Evolutionary conservation across 1,140 invertebrate genomes (phyloP), one percentile per base, ranked within the genome.

Genomic region (Drosophila azteca): DNA sequence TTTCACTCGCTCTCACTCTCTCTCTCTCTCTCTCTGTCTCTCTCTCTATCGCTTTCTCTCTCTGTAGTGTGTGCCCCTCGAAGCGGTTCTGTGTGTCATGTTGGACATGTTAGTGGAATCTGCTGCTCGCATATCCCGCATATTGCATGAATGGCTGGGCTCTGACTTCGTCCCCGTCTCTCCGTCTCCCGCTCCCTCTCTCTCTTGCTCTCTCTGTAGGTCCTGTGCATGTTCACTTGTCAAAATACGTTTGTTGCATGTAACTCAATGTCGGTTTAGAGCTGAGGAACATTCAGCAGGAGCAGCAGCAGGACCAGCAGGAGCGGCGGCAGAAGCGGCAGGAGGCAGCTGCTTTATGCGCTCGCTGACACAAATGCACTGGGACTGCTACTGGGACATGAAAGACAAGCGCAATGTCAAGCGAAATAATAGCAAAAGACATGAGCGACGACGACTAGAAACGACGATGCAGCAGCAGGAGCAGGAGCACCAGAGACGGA

Each of bases 161-260:
- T 39, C 45, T 44, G 66, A 39, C 62, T 73, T 24, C 9, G 49
- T 60, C 57, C 64, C 67, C 45, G 44, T 58, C 29, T 58, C 29
- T n/a, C 41, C 15, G 22, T 44, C 24, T 20, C 50, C n/a, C 6
- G 0, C 24, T 26, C 4, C 0, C 4, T 43, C 50, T 69, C n/a
- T 29, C 60, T 68, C 15, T 43, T 60, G 66, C n/a, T 29, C 60
- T 68, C 22, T 43, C 60, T 74, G 62, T 51, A 75, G 64, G 51
- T 60, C 58, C 58, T 65, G 82, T 75, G 79, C 78, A 87, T 85
- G 82, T 85, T 81, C 78, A 78, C 78, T 87, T 85, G 82, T 85
- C 82, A 85, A 85, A 85, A 85, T 87, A 78, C 82, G 78, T 85
- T 85, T 85, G 82, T 82, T 81, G 82, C 78, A 78, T 85, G 82